Base-by-base conservation (phyloP, 2,888 invertebrate genomes). In the Drosophila picticornis region DNA sequence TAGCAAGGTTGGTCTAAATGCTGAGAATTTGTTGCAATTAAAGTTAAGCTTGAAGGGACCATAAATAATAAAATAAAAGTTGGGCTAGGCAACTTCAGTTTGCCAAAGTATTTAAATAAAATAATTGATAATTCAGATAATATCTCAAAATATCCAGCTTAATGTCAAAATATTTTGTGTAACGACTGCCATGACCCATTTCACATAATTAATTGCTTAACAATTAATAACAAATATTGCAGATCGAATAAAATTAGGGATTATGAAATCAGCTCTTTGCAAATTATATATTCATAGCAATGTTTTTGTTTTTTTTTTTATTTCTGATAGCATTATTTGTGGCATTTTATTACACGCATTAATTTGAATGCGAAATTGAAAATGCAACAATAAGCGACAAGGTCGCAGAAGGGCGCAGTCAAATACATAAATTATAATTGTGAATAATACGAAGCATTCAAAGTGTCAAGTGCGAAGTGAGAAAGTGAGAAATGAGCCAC, bases 181-280 rank as follows among this genome's bases (percentile, higher is more conserved):
- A n/a, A 13, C 32, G 29, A 36, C 32, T 9, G 29, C 16, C 22
- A 38, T 57, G n/a, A 13, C 25, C 25, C 31, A 61, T 56, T 43
- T 46, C 34, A 31, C 43, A 16, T 38, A 34, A 72, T 64, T 55
- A 59, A 72, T 72, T 36, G 72, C 29, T 50, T 22, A 36, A 52
- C 52, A 72, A 50, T 72, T 62, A 72, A 63, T 59, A 64, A 38
- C 64, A 72, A 53, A 72, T 53, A 43, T 57, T 57, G 72, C 58
- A 72, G 25, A 58, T 48, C 25, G 43, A 57, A 57, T 53, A 27
- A 52, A 19, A 51, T 62, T 25, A 19, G 36, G 32, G 51, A 40
- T 63, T 72, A 57, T 62, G 38, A 22, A 62, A 57, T 62, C 25
- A 48, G 29, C 52, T 48, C 27, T 46, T 48, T 58, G 57, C 72